These are phyloP conservation scores for Mayetiola destructor DNA, from an alignment of 2,888 invertebrate species.

Conservation along the genomic window DNA sequence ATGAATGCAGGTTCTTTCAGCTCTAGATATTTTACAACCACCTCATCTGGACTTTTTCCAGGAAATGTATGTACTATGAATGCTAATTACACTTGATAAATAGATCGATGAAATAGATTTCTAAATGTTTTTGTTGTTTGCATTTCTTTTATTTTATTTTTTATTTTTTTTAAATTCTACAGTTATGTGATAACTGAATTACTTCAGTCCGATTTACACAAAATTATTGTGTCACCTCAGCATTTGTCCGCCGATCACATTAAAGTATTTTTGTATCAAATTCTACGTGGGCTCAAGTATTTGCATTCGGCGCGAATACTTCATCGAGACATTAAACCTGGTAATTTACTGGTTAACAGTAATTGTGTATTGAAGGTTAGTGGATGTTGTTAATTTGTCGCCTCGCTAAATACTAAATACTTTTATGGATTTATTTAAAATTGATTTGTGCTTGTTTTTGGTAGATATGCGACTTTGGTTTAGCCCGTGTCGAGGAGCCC, in stretches of 20 bases:
- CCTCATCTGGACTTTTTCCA: conserved; percentile 98
- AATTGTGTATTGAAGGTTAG: conserved; percentile 90
- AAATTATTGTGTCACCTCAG: conserved; percentile 99
- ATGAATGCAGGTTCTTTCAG: conserved; percentile 75
- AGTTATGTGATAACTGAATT: conserved; percentile 99
- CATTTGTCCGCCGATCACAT: conserved; percentile 98
- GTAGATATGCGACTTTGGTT: conserved; percentile 98
- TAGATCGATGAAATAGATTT: not conserved
- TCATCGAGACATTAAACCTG: conserved; percentile 98
- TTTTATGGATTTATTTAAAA: not conserved
- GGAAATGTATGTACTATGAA: conserved; percentile 92
- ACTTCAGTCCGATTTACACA: conserved; percentile 98
- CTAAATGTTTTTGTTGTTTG: not conserved
- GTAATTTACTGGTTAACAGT: conserved; percentile 96
- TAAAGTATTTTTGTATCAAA: conserved; percentile 99
- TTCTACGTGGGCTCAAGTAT: conserved; percentile 97
- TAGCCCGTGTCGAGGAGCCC: conserved; percentile 94
- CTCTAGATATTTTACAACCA: conserved; percentile 95
- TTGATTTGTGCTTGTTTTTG: conserved; percentile 20
- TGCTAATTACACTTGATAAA: not conserved
- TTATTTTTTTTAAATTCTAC: conserved; percentile 21
- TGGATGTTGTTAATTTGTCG: not conserved
- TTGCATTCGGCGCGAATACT: conserved; percentile 95
- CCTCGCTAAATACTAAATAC: not conserved
- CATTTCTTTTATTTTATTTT: conserved; percentile 10